Conservation (phyloP, 2,888 invertebrate genomes). For the Elysia crispata region DNA sequence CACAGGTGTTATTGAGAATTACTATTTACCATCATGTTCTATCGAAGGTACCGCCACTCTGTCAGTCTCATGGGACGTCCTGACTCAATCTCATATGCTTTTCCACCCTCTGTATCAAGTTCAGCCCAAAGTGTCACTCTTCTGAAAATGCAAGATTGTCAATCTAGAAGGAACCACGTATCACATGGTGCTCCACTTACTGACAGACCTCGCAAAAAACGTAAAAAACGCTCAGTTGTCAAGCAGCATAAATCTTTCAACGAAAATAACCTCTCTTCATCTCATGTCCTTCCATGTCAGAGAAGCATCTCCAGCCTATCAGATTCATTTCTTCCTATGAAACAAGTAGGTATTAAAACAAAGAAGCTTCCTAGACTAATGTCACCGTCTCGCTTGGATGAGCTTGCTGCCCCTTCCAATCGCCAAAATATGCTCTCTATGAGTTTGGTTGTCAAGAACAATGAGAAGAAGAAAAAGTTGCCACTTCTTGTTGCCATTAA, state of each 20-base stretch:
- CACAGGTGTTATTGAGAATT: too few species aligned
- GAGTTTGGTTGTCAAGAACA: constrained; percentile 10
- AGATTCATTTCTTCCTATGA: neutral
- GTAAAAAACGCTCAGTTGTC: neutral
- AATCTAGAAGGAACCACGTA: neutral
- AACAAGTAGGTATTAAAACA: neutral
- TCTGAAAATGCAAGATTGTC: neutral
- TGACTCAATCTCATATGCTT: neutral
- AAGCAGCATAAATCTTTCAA: neutral
- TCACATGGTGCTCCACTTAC: neutral
- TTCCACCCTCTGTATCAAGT: too few species aligned
- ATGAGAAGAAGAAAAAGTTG: constrained; percentile 62
- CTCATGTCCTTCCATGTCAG: too few species aligned
- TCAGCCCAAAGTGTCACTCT: constrained; percentile 23
- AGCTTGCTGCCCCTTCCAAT: constrained; percentile 28
- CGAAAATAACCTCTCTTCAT: too few species aligned
- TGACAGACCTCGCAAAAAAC: neutral
- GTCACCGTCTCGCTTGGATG: constrained; percentile 35
- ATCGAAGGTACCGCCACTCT: constrained; percentile 9
- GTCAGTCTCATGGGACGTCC: neutral
- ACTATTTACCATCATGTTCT: constrained; percentile 5
- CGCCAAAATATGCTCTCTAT: constrained; percentile 18
- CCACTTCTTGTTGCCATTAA: constrained; percentile 68
- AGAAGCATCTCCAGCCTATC: neutral
- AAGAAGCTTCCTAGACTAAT: neutral